Conservation (phyloP, 2,888 invertebrate species). For the Tetramorium bicarinatum region DNA sequence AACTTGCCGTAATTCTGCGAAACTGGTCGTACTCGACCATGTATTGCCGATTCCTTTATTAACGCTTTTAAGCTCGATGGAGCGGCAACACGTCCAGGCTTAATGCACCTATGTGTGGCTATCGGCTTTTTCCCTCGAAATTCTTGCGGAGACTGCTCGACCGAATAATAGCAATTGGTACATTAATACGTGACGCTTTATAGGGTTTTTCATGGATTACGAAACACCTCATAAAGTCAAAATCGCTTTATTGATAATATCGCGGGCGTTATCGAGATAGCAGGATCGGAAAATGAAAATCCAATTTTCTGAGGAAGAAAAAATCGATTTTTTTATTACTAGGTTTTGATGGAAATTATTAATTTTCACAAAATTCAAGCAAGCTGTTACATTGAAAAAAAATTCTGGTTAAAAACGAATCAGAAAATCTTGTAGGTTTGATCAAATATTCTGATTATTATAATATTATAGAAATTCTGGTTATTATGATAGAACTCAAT, state of each 20-base stretch:
- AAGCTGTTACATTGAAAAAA: not conserved
- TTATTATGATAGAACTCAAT: no score
- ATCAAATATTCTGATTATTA: no score
- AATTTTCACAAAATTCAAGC: not conserved
- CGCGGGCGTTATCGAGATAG: not conserved
- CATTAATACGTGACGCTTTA: constrained; percentile 1
- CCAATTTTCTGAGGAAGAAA: not conserved
- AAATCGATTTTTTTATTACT: not conserved
- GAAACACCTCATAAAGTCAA: constrained; percentile 3
- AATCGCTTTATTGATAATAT: constrained; percentile 9
- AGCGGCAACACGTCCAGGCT: not conserved
- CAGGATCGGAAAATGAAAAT: not conserved
- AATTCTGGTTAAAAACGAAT: no score
- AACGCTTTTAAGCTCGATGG: constrained; percentile 18
- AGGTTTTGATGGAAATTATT: not conserved
- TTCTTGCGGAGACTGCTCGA: constrained; percentile 1
- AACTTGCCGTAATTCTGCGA: not conserved
- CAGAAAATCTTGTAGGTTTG: no score
- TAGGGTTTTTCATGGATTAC: constrained; percentile 5
- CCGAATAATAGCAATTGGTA: constrained; percentile 14
- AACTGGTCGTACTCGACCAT: not conserved
- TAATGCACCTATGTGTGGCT: not conserved
- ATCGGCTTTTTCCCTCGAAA: constrained; percentile 21
- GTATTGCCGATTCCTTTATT: constrained; percentile 17
- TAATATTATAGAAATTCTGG: no score